Base-by-base conservation (phyloP, 2,113 vertebrate genomes). In the Poicephalus meyeri region DNA sequence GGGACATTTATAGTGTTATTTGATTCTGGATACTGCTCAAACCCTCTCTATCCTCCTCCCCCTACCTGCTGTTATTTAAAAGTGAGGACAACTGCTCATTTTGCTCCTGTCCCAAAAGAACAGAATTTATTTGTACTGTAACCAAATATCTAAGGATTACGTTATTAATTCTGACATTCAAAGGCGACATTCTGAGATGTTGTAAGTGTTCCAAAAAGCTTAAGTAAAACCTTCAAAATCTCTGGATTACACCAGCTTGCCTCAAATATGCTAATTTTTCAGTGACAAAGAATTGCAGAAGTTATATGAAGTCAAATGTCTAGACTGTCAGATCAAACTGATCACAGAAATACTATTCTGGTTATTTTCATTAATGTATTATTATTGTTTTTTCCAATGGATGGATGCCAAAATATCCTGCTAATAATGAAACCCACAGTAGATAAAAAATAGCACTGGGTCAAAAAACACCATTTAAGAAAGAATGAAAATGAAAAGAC, bases 151-250 rank as follows among this genome's bases (percentile, higher is more conserved):
- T 90, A 82, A 97, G 76, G 88, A 96, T 93, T 97, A 79, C 7
- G 8, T 95, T 96, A 82, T 96, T 97, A 96, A 97, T 97, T 93
- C 94, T 95, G 78, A 92, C 91, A 95, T 95, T 96, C 84, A 96
- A 96, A 97, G 84, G 74, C 24, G 24, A 74, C 53, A 84, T 95
- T 89, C 61, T 33, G 9, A 20, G 20, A 90, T 80, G 74, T 19
- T 97, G 11, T 91, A 96, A 96, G 91, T 71, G 87, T 95, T 96
- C 55, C 74, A 95, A 63, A 84, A 96, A 94, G 86, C 92, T 96
- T 96, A 96, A 92, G 50, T 28, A 70, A 66, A 93, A 63, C 70
- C 58, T 93, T 66, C 50, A 78, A 84, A 17, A 80, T 78, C 33
- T 85, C 61, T 92, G 89, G 80, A 93, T 85, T 91, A 64, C 56